phyloP scores from a whole-genome alignment of 2,113 vertebrate species.

The Sebastes fasciatus region DNA sequence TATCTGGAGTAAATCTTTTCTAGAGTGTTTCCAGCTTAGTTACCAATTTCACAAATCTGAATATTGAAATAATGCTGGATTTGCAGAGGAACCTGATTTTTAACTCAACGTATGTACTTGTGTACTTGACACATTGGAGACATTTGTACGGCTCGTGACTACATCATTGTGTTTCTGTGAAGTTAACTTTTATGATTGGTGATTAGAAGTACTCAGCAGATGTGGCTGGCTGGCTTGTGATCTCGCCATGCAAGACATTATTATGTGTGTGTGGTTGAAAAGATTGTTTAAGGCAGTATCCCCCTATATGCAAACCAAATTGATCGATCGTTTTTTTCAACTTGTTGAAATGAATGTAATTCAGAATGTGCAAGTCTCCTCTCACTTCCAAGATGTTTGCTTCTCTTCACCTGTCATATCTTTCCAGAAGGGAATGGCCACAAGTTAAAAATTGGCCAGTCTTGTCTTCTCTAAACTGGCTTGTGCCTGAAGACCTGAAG shows the following conservation, averaged over 20 bases:
- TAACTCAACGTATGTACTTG: constrained; percentile 30
- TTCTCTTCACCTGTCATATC: constrained; percentile 54
- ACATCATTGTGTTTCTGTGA: constrained; percentile 47
- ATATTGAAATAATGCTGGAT: constrained; percentile 56
- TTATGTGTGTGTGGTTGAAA: constrained; percentile 34
- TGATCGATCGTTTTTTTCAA: constrained; percentile 37
- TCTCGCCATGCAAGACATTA: constrained; percentile 26
- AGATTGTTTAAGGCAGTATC: constrained; percentile 42
- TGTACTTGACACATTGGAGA: constrained; percentile 36
- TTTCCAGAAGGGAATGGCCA: constrained; percentile 72
- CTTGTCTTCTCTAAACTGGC: constrained; percentile 77
- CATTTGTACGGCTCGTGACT: constrained; percentile 35
- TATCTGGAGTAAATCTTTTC: constrained; percentile 36
- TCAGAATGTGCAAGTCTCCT: constrained; percentile 60
- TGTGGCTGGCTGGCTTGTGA: constrained; percentile 41
- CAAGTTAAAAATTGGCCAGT: constrained; percentile 73
- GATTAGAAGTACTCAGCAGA: constrained; percentile 31
- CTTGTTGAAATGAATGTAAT: constrained; percentile 77
- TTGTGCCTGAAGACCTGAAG: constrained; percentile 89
- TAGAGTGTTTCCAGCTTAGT: constrained; percentile 21
- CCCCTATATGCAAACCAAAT: constrained; percentile 74
- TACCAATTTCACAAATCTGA: constrained; percentile 30
- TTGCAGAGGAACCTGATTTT: constrained; percentile 52
- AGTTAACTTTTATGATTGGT: constrained; percentile 32
- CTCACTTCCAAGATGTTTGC: constrained; percentile 61